Conservation (phyloP, 1,140 invertebrate species). For the Cherax destructor region DNA sequence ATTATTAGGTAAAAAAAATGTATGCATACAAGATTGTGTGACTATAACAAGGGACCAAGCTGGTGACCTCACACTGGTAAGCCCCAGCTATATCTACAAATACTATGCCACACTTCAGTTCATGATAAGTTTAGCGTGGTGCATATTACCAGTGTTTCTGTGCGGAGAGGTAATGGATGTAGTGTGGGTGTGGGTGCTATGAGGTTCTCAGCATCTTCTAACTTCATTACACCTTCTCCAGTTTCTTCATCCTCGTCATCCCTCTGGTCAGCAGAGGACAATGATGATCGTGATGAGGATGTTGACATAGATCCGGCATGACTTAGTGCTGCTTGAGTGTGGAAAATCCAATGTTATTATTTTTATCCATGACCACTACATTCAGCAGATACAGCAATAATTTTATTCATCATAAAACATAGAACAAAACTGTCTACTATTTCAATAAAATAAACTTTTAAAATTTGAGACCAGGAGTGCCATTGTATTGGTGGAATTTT, state of each 20-base stretch:
- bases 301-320: conserved; percentile 72
- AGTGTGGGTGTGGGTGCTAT: conserved; percentile 51
- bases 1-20: no score
- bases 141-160: conserved; percentile 71
- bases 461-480: no score
- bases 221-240: conserved; percentile 68
- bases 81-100: no score
- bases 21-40: no score
- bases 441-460: no score
- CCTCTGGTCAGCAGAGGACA: conserved; percentile 67
- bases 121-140: no score
- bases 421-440: not conserved
- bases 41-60: no score
- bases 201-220: conserved; percentile 69
- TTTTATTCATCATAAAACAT: not conserved
- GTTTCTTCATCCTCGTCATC: conserved; percentile 68
- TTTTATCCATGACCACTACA: not conserved
- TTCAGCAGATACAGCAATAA: not conserved
- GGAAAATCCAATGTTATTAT: conserved; percentile 32
- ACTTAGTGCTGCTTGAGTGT: conserved; percentile 70
- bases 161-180: conserved; percentile 68
- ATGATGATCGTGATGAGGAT: conserved; percentile 72
- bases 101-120: no score
- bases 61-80: no score
- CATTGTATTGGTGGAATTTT: no score